A percentile compares a stretch with the other conserved stretches of the same genome.
Conservation (phyloP, 2,888 invertebrate species). For the Caenorhabditis sp. region DNA sequence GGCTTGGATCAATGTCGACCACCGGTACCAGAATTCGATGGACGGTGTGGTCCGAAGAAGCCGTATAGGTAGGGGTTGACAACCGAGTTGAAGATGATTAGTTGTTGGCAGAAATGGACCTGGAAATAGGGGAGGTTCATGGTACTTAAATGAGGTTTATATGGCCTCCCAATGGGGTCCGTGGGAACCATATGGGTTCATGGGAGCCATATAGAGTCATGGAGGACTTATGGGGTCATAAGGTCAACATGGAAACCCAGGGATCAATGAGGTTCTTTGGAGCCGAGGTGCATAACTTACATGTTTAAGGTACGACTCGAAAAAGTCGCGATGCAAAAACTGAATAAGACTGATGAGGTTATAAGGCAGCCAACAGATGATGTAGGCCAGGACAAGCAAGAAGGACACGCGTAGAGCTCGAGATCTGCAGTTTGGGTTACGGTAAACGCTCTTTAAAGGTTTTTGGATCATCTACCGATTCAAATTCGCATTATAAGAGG, state of each 20-base stretch:
- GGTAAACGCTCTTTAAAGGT: not conserved
- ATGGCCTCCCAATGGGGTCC: too few relatives aligned
- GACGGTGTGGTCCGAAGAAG: conserved; percentile 63
- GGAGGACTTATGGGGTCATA: not conserved
- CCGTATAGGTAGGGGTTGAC: conserved; percentile 82
- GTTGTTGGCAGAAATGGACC: conserved; percentile 77
- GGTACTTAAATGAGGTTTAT: too few relatives aligned
- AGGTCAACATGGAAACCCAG: not conserved
- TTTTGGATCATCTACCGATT: conserved; percentile 49
- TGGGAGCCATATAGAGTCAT: too few relatives aligned
- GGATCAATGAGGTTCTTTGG: too few relatives aligned
- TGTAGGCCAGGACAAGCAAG: conserved; percentile 80
- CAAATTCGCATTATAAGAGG: conserved; percentile 75
- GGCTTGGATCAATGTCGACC: not conserved
- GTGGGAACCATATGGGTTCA: too few relatives aligned
- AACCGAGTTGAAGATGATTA: conserved; percentile 83
- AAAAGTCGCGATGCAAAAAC: conserved; percentile 76
- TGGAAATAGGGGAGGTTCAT: not conserved
- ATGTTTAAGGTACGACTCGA: conserved; percentile 64
- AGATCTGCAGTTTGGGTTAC: conserved; percentile 67
- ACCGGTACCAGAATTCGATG: not conserved
- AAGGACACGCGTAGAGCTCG: conserved; percentile 81
- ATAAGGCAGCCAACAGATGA: conserved; percentile 83
- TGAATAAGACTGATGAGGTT: conserved; percentile 79
- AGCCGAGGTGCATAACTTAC: too few relatives aligned